phyloP scores from a whole-genome alignment of 2,797 vertebrate genomes.

The Caiman crocodilus region DNA sequence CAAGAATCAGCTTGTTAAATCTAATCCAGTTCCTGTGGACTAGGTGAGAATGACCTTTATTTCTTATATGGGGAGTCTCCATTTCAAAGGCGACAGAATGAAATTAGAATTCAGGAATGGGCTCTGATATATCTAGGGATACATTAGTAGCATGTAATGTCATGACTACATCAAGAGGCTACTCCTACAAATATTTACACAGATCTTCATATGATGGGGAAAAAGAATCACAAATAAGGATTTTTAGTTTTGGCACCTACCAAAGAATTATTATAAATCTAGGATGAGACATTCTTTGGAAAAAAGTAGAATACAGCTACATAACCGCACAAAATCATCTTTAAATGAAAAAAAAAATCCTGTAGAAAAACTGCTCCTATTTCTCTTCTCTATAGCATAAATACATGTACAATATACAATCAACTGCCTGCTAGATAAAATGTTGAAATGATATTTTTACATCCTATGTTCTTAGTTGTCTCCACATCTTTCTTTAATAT shows the following conservation, averaged over 20 bases:
- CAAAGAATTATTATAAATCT: background rate
- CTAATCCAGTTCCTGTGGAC: no score
- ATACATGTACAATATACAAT: slow-evolving; percentile 5
- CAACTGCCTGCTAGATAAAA: background rate
- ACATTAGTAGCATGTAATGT: background rate
- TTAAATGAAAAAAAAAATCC: background rate
- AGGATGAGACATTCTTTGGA: background rate
- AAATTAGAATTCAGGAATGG: background rate
- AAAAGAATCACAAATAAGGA: background rate
- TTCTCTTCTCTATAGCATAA: slow-evolving; percentile 8
- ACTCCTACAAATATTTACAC: background rate
- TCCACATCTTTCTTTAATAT: background rate
- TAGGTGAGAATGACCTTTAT: background rate
- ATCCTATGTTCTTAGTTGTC: background rate
- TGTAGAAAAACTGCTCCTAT: background rate
- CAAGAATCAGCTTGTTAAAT: no score
- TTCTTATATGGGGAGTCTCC: background rate
- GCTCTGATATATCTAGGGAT: background rate
- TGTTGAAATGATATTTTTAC: background rate
- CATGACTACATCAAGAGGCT: background rate
- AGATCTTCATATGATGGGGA: background rate
- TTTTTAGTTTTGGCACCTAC: background rate
- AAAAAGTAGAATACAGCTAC: background rate
- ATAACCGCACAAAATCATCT: background rate
- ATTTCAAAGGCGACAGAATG: background rate